A percentile compares a stretch with the other conserved stretches of the same genome.
Evolutionary conservation across 2,113 vertebrate species (phyloP).

Genomic region (Lipophrys pholis): DNA sequence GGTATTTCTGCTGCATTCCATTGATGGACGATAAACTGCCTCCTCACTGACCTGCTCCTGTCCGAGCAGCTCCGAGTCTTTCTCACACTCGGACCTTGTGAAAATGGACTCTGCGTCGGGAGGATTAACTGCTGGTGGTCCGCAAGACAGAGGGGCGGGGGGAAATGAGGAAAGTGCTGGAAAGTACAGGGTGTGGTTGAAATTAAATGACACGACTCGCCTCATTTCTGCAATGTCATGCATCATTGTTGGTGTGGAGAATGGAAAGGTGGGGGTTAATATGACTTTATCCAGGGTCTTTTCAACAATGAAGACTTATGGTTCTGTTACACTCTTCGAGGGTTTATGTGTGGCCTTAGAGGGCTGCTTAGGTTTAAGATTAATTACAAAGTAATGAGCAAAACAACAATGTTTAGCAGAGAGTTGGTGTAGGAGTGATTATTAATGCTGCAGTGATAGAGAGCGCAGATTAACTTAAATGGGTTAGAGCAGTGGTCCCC

Average conservation of each 20-base stretch:
- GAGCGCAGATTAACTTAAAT: too few species aligned
- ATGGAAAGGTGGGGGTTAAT: neutral
- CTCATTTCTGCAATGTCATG: conserved; percentile 1
- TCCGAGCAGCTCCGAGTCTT: conserved; percentile 12
- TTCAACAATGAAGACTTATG: too few species aligned
- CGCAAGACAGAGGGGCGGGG: neutral
- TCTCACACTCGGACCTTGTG: conserved; percentile 43
- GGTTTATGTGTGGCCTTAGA: too few species aligned
- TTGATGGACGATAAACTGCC: conserved; percentile 4
- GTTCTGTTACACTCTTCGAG: too few species aligned
- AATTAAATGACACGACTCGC: conserved; percentile 2
- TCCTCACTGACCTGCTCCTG: neutral
- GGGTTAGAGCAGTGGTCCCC: too few species aligned
- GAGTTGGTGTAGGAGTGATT: neutral
- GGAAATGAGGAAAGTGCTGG: neutral
- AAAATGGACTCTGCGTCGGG: conserved; percentile 34
- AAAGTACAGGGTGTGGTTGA: neutral
- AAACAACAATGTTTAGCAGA: neutral
- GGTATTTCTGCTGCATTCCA: neutral
- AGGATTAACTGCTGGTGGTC: conserved; percentile 38
- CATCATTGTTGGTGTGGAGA: neutral
- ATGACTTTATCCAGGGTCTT: too few species aligned
- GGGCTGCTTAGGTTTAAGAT: too few species aligned
- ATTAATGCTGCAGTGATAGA: neutral
- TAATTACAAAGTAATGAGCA: neutral